Evolutionary conservation across 2,888 invertebrate species (phyloP).

Genomic region (Hirtodrosophila duncani): DNA sequence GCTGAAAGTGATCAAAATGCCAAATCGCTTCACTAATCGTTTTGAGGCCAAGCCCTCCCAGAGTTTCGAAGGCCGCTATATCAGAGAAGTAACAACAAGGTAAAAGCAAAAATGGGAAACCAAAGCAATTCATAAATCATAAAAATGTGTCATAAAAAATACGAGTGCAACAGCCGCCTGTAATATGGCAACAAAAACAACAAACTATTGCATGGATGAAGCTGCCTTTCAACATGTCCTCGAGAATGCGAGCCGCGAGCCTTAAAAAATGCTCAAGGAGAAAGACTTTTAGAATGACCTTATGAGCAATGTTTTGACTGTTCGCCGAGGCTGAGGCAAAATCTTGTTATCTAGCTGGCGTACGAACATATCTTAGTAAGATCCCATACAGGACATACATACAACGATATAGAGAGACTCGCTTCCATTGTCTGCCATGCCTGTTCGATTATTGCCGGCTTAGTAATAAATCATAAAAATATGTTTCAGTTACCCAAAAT

Average conservation of each 20-base stretch:
- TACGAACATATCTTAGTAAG: constrained; percentile 23
- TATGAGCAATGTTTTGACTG: constrained; percentile 68
- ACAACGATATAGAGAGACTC: constrained; percentile 7
- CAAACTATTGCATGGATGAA: constrained; percentile 27
- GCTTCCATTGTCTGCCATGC: constrained; percentile 41
- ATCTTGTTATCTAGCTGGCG: constrained; percentile 57
- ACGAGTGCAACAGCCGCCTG: constrained; percentile 26
- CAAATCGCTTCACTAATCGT: constrained; percentile 39
- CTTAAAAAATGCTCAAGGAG: constrained; percentile 55
- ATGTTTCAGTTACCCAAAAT: constrained; percentile 54
- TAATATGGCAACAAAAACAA: constrained; percentile 38
- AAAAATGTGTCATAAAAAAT: constrained; percentile 71
- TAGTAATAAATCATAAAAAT: constrained; percentile 77
- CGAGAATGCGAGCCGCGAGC: constrained; percentile 35
- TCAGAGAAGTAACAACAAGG: constrained; percentile 13
- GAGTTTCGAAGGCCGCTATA: constrained; percentile 34
- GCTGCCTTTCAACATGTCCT: constrained; percentile 69
- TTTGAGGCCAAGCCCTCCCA: constrained; percentile 28
- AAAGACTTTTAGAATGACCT: constrained; percentile 40
- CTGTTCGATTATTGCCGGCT: constrained; percentile 70
- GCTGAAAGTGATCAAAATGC: constrained; percentile 32
- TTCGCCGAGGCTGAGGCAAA: constrained; percentile 32
- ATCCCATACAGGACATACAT: constrained; percentile 45
- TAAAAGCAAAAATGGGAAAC: constrained; percentile 41
- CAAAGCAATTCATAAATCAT: constrained; percentile 78